Evolutionary conservation across 1,140 invertebrate genomes (phyloP).

Genomic region (Kradibia gibbosae): DNA sequence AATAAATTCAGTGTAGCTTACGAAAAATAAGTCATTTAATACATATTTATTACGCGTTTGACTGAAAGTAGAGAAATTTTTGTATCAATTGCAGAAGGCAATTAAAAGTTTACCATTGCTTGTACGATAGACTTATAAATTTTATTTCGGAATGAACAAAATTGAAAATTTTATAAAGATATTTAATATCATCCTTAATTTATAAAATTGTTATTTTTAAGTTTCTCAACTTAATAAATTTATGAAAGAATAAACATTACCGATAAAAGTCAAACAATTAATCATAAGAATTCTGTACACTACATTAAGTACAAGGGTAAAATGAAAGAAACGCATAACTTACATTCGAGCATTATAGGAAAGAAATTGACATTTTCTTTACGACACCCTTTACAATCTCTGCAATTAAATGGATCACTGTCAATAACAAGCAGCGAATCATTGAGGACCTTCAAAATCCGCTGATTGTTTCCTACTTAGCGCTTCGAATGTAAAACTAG

Average conservation of each 20-base stretch:
- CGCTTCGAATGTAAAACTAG: neutral
- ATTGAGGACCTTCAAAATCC: neutral
- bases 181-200: neutral
- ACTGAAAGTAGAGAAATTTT: neutral
- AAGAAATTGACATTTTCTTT: neutral
- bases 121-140: neutral
- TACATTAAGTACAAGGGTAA: neutral
- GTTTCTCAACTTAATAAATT: neutral
- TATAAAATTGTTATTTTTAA: neutral
- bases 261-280: neutral
- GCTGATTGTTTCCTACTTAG: neutral
- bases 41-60: too few relatives aligned
- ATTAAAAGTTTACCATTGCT: neutral
- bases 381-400: neutral
- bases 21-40: too few relatives aligned
- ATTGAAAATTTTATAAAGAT: neutral
- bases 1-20: too few relatives aligned
- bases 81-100: neutral
- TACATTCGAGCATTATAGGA: constrained; percentile 11
- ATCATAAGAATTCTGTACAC: neutral
- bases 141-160: neutral
- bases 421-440: constrained; percentile 17
- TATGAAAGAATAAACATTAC: neutral
- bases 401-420: constrained; percentile 34
- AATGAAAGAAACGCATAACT: neutral